These are phyloP conservation scores for Gephyroberyx darwinii DNA, from an alignment of 2,797 vertebrate species.

Conservation along the genomic window DNA sequence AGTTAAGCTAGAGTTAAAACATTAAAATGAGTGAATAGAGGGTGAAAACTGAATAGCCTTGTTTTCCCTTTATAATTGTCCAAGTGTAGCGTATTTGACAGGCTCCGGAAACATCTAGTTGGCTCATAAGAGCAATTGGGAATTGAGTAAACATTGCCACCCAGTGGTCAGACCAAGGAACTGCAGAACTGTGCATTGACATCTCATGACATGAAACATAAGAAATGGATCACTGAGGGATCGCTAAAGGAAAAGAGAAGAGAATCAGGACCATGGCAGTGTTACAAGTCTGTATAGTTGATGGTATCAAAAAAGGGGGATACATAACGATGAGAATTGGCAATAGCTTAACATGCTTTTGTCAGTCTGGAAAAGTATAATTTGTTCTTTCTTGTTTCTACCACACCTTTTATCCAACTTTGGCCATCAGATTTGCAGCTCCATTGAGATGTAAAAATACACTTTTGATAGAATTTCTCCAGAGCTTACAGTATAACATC, in stretches of 20 bases:
- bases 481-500: not conserved
- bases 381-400: not conserved
- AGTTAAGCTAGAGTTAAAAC: too few relatives aligned
- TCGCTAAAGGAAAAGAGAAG: not conserved
- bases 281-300: not conserved
- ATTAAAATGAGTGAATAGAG: too few relatives aligned
- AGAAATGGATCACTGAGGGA: too few relatives aligned
- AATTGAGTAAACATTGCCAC: conserved; percentile 54
- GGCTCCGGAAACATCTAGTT: not conserved
- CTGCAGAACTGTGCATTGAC: conserved; percentile 4
- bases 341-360: not conserved
- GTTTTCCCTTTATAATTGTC: not conserved
- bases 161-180: conserved; percentile 57
- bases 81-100: not conserved
- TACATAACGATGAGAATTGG: too few relatives aligned
- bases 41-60: too few relatives aligned
- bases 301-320: not conserved
- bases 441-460: not conserved
- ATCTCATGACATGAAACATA: not conserved
- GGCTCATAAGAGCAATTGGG: conserved; percentile 1
- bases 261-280: not conserved
- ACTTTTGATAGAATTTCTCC: too few relatives aligned
- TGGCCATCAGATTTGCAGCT: too few relatives aligned
- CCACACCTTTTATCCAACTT: not conserved
- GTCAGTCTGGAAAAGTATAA: not conserved